Base-by-base conservation (phyloP, 1,140 invertebrate species). In the Globodera ellingtonae region DNA sequence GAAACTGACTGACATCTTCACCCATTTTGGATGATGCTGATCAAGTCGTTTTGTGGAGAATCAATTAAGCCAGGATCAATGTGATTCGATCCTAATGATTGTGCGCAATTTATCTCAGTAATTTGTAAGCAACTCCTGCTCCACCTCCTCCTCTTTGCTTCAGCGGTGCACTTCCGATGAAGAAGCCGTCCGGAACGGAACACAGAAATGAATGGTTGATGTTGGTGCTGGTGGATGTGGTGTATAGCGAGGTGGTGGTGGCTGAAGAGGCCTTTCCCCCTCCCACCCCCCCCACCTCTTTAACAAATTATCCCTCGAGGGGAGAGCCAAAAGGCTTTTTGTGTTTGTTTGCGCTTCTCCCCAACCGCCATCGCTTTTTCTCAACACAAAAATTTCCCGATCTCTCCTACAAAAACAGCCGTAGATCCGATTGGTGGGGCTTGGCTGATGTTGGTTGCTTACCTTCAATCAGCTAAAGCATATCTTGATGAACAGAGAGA, bases 1-100 rank as follows among this genome's bases (percentile, higher is more conserved):
- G 35, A 71, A 72, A 72, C 44, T 46, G 24, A 10, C 47, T 79
- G 15, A 79, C 78, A n/a, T 79, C 80, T 79, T 79, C 78, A 52
- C 77, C 79, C 79, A 80, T 80, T 50, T 79, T 6, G 65, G 13
- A 18, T 65, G 59, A 3, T 35, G 35, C 35, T 35, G 35, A 35
- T 35, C 35, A 35, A 35, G 35, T 35, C 0, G 35, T 35, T 35
- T 24, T 35, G 35, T 35, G 35, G 35, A 35, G 35, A 35, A 35
- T 35, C 3, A 35, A 35, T 35, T 35, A 35, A 35, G 35, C 35
- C 35, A 2, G 35, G 35, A 52, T 52, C 50, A 13, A 52, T 52
- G 50, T 13, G 35, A 35, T 35, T 35, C 35, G 35, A 2, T 13
- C 10, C 50, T 4, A 13, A 13, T 52, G 50, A 9, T 52, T 52